A percentile compares a stretch with the other conserved stretches of the same genome.
phyloP scores from a whole-genome alignment of 2,113 vertebrate species.

The Colossoma macropomum region DNA sequence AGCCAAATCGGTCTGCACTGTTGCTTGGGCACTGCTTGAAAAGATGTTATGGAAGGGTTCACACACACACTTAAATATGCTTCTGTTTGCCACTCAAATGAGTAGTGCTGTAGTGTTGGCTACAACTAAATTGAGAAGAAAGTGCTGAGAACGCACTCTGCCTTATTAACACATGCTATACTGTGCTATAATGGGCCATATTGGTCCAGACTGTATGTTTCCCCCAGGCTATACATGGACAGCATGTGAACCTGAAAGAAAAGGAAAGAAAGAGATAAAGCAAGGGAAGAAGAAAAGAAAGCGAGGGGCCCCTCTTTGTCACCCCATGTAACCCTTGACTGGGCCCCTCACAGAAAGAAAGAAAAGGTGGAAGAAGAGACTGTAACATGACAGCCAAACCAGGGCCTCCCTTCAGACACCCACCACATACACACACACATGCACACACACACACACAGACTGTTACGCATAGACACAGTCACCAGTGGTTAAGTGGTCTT shows the following conservation, averaged over 20 bases:
- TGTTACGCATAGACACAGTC: too few species aligned
- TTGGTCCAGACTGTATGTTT: conserved; percentile 17
- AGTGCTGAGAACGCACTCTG: not conserved
- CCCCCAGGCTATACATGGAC: conserved; percentile 7
- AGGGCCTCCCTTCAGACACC: conserved; percentile 21
- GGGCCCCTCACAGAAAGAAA: conserved; percentile 31
- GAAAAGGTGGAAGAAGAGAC: conserved; percentile 9
- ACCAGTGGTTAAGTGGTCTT: not conserved
- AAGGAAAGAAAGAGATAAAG: conserved; percentile 19
- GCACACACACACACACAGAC: not conserved
- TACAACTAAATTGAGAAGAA: not conserved
- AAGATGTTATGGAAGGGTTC: not conserved
- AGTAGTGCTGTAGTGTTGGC: not conserved
- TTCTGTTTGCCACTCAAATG: not conserved
- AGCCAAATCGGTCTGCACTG: not conserved
- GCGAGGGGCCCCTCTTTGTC: conserved; percentile 38
- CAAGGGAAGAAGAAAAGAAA: conserved; percentile 43
- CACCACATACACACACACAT: conserved; percentile 4
- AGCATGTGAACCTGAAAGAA: not conserved
- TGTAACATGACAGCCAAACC: conserved; percentile 20
- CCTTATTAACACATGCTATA: not conserved
- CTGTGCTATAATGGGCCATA: not conserved
- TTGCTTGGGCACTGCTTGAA: not conserved
- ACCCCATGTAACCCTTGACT: conserved; percentile 38
- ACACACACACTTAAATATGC: not conserved